Evolutionary conservation across 2,888 invertebrate genomes (phyloP).

Genomic region (Apodemia duryi): DNA sequence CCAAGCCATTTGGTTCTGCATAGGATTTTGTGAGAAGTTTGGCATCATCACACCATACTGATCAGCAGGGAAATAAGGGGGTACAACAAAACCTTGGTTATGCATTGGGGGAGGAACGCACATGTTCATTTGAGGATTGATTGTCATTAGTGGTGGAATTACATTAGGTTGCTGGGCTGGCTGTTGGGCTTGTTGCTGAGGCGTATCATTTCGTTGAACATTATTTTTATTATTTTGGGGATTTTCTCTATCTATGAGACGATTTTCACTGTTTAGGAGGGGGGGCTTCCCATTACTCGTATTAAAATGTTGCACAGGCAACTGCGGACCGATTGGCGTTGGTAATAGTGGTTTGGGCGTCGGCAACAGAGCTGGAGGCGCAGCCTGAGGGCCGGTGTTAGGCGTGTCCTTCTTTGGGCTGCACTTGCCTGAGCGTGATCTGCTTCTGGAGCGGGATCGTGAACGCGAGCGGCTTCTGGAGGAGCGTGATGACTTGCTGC

Average conservation of each 20-base stretch:
- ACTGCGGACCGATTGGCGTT: slow-evolving; percentile 56
- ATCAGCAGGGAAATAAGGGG: slow-evolving; percentile 61
- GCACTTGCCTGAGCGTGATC: slow-evolving; percentile 78
- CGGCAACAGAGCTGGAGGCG: slow-evolving; percentile 45
- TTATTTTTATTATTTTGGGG: slow-evolving; percentile 35
- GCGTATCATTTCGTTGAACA: slow-evolving; percentile 27
- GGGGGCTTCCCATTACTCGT: neutral
- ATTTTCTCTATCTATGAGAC: slow-evolving; percentile 24
- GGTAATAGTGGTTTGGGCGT: slow-evolving; percentile 47
- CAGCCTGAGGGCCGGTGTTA: slow-evolving; percentile 50
- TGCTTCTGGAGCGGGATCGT: slow-evolving; percentile 67
- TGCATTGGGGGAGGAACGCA: slow-evolving; percentile 57
- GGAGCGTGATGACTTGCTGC: slow-evolving; percentile 65
- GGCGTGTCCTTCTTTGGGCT: slow-evolving; percentile 60
- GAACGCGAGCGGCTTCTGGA: slow-evolving; percentile 56
- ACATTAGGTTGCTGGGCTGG: slow-evolving; percentile 36
- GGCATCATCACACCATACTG: slow-evolving; percentile 69
- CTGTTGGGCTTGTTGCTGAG: slow-evolving; percentile 15
- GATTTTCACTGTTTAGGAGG: slow-evolving; percentile 11
- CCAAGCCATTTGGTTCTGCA: slow-evolving; percentile 53
- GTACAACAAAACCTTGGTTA: slow-evolving; percentile 57
- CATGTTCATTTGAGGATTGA: slow-evolving; percentile 67
- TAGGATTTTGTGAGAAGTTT: slow-evolving; percentile 35
- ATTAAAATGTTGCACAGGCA: slow-evolving; percentile 41
- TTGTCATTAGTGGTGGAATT: slow-evolving; percentile 62